Evolutionary conservation across 2,888 invertebrate genomes (phyloP), one percentile per base, ranked within the genome.

Genomic region (Nysson spinosus): DNA sequence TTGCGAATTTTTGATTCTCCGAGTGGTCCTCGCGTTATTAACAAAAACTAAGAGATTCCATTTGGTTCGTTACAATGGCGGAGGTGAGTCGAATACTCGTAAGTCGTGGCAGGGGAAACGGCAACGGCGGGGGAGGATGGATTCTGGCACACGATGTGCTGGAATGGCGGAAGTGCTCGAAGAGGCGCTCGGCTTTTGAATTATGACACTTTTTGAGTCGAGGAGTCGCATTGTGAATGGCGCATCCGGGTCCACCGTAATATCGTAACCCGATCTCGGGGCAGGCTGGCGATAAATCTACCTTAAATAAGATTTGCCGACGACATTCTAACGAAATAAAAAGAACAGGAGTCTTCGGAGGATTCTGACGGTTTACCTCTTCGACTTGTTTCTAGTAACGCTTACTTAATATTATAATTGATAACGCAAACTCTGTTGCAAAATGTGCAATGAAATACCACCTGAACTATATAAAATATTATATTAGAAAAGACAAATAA

Each of bases 191-290:
- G 70, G 75, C 72, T 81, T 82, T 82, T 83, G 81, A 83, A 77
- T 82, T 83, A 82, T 81, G 83, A 82, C 78, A 81, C 80, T 82
- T 83, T 82, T 81, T 82, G 83, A 83, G 82, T 75, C 74, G 71
- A 80, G 78, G 63, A 78, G 79, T 81, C 78, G 81, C 78, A 78
- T 75, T 75, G 77, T 77, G 81, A 83, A 78, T 71, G 78, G 82
- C 72, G 79, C 81, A 79, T 81, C 78, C 81, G 77, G 77, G 77
- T 79, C 78, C 78, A 55, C 73, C 69, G 77, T 77, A 78, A 81
- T 81, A 75, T 78, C 80, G 75, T 60, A 74, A 67, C 78, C 69
- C 77, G 79, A 80, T 79, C 77, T 77, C 75, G 65, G 72, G 65
- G 63, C 57, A 56, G 61, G 51, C 46, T 68, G 72, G 50, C 78